phyloP scores from a whole-genome alignment of 2,113 vertebrate species.

The Nannospalax galili region DNA sequence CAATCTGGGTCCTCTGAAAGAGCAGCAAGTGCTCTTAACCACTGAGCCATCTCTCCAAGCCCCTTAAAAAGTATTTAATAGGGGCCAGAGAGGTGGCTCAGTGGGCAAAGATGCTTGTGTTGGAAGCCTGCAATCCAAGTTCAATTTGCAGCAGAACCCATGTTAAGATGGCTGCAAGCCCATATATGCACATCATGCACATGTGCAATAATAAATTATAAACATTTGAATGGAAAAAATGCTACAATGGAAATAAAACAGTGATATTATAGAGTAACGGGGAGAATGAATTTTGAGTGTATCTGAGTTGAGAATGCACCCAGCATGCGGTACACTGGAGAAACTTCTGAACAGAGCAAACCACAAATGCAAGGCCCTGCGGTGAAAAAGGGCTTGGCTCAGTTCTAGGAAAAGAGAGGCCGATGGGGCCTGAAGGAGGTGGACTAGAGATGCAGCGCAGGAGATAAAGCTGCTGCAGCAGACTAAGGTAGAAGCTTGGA shows the following conservation, averaged over 20 bases:
- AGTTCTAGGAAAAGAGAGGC: not conserved
- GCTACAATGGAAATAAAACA: not conserved
- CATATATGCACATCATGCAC: not conserved
- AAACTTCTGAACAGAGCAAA: not conserved
- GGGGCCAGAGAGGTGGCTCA: not conserved
- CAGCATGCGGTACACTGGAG: not conserved
- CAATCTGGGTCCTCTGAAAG: too few relatives aligned
- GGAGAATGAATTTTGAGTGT: slow-evolving; percentile 25
- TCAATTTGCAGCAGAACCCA: not conserved
- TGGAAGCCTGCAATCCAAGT: not conserved
- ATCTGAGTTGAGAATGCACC: not conserved
- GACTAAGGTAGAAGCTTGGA: not conserved
- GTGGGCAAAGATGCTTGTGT: not conserved
- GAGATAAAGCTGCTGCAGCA: not conserved
- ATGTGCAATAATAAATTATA: not conserved
- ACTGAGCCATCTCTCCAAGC: too few relatives aligned
- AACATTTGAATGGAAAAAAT: not conserved
- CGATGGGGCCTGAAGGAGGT: not conserved
- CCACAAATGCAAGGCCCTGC: not conserved
- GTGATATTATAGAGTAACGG: not conserved
- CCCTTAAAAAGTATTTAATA: not conserved
- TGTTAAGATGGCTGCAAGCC: not conserved
- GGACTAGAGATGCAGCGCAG: not conserved
- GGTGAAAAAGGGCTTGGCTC: not conserved
- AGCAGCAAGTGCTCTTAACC: too few relatives aligned